A percentile compares a stretch with the other conserved stretches of the same genome.
Conservation (phyloP, 2,888 invertebrate genomes). For the Zaprionus lineosus region DNA sequence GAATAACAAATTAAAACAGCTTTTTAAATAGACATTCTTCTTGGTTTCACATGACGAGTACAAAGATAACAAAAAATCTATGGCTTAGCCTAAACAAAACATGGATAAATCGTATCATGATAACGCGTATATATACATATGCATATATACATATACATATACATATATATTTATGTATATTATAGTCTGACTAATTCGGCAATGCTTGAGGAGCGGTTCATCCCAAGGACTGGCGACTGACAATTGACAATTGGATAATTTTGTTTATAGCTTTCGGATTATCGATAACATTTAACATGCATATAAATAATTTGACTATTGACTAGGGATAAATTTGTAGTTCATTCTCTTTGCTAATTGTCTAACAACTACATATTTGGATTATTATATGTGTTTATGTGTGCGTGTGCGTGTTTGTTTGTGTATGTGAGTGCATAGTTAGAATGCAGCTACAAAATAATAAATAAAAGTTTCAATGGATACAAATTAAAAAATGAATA, state of each 20-base stretch:
- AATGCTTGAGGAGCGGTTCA: slow-evolving; percentile 21
- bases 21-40: slow-evolving; percentile 31
- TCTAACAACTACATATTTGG: slow-evolving; percentile 73
- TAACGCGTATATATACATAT: slow-evolving; percentile 33
- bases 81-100: slow-evolving; percentile 62
- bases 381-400: slow-evolving; percentile 45
- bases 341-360: slow-evolving; percentile 58
- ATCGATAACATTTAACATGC: slow-evolving; percentile 61
- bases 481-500: too few relatives aligned
- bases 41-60: slow-evolving; percentile 48
- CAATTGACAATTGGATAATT: slow-evolving; percentile 27
- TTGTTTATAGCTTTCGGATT: slow-evolving; percentile 10
- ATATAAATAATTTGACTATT: slow-evolving; percentile 81
- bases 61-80: slow-evolving; percentile 45
- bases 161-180: slow-evolving; percentile 8
- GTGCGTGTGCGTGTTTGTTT: slow-evolving; percentile 5
- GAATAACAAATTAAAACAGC: slow-evolving; percentile 66
- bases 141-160: neutral
- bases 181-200: slow-evolving; percentile 42
- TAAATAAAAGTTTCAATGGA: too few relatives aligned
- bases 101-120: slow-evolving; percentile 23
- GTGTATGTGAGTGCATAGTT: slow-evolving; percentile 2
- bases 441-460: slow-evolving; percentile 50
- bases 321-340: slow-evolving; percentile 81
- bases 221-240: slow-evolving; percentile 28